Percentiles rank a stretch among this genome's conserved stretches.
Conservation (phyloP, 2,113 vertebrate genomes). For the Electrona antarctica region DNA sequence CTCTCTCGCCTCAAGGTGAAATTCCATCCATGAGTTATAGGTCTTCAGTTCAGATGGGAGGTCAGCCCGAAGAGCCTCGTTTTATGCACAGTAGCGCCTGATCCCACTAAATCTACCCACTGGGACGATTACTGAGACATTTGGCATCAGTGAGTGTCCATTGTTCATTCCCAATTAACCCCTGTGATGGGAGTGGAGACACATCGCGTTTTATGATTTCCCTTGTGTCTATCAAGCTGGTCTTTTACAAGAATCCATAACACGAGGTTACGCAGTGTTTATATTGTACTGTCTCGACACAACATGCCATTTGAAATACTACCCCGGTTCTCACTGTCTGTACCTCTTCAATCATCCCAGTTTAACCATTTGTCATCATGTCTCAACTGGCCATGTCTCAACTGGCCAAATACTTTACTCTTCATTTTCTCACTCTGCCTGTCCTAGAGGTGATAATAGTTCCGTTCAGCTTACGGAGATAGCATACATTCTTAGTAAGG, state of each 20-base stretch:
- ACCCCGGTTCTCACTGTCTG: constrained; percentile 23
- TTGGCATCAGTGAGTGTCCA: constrained; percentile 44
- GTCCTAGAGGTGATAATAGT: neutral
- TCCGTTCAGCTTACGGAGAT: neutral
- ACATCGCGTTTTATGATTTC: neutral
- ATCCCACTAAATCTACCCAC: constrained; percentile 34
- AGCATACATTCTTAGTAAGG: neutral
- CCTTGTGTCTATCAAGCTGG: constrained; percentile 11
- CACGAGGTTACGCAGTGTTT: constrained; percentile 23
- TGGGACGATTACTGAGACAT: constrained; percentile 43
- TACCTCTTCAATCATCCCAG: neutral
- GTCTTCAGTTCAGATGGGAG: constrained; percentile 19
- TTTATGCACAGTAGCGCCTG: neutral
- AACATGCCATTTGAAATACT: constrained; percentile 6
- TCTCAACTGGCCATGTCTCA: neutral
- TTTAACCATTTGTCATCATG: constrained; percentile 2
- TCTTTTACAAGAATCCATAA: neutral
- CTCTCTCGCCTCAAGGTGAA: constrained; percentile 65
- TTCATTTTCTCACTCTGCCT: neutral
- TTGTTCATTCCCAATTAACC: constrained; percentile 50
- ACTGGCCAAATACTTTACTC: neutral
- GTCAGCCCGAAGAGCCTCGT: constrained; percentile 2
- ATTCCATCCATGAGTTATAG: constrained; percentile 64
- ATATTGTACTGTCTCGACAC: constrained; percentile 8
- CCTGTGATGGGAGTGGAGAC: neutral